A percentile compares a stretch with the other conserved stretches of the same genome.
phyloP scores from a whole-genome alignment of 2,797 vertebrate genomes.

The Pithecia hirsuta region DNA sequence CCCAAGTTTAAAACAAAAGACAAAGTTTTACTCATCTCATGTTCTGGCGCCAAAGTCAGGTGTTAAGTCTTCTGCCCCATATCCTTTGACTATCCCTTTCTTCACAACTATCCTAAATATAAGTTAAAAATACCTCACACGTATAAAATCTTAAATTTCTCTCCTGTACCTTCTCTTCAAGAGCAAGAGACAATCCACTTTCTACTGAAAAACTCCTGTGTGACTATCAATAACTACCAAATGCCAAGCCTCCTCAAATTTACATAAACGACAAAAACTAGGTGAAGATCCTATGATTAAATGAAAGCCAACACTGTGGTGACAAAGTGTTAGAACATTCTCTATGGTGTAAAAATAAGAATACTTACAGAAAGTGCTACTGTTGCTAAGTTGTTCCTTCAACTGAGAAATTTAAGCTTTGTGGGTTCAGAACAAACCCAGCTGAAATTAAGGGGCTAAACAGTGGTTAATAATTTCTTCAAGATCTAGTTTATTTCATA shows the following conservation, averaged over 20 bases:
- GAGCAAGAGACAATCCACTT: conserved; percentile 62
- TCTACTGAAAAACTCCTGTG: conserved; percentile 58
- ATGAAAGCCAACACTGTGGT: conserved; percentile 68
- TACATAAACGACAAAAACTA: conserved; percentile 69
- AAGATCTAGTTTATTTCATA: conserved; percentile 8
- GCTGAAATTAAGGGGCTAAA: conserved; percentile 6
- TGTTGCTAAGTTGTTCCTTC: conserved; percentile 20
- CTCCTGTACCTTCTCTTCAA: conserved; percentile 10
- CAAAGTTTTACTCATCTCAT: conserved; percentile 20
- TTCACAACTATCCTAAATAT: conserved; percentile 27
- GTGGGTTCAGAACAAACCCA: conserved; percentile 24
- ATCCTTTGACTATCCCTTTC: conserved; percentile 15
- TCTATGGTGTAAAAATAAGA: conserved; percentile 58
- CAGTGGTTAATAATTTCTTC: neutral
- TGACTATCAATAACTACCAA: conserved; percentile 69
- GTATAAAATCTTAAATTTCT: conserved; percentile 44
- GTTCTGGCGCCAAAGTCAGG: neutral
- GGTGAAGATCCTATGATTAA: conserved; percentile 67
- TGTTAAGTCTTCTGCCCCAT: neutral
- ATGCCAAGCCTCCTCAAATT: conserved; percentile 71
- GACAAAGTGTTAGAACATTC: conserved; percentile 39
- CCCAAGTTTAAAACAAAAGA: conserved; percentile 38
- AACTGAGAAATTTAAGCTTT: neutral
- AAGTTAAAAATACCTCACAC: conserved; percentile 47
- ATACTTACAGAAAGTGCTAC: conserved; percentile 22